Base-by-base conservation (phyloP, 1,140 invertebrate species). In the Holotrichia oblita region DNA sequence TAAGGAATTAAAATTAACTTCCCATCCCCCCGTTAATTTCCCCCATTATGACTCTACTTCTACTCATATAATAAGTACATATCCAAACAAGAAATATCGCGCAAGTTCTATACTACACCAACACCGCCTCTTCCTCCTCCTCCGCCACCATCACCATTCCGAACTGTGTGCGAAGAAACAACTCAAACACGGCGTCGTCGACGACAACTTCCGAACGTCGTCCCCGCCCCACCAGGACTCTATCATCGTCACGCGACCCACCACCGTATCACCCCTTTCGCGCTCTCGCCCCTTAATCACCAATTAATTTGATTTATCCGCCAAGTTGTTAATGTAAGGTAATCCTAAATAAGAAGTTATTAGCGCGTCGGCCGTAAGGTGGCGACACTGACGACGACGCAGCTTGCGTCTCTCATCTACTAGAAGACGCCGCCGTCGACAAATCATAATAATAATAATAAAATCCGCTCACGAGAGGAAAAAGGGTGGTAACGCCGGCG, bases 341-440 rank as follows among this genome's bases (percentile, higher is more conserved):
- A 64, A 64, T 64, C 61, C 61, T 64, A 64, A 64, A 64, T 64
- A 64, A 64, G 61, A 64, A 64, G 61, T 64, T 64, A 64, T 64
- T 64, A 64, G 61, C 61, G 12, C 44, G 61, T 64, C 61, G 61
- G 17, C 61, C 61, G 61, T 64, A 64, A 64, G 61, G 61, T 64
- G 61, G 61, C 61, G 61, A 64, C 17, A 64, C 61, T 64, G 61
- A 64, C 61, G 61, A 48, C 61, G 61, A 27, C 61, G 17, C 61
- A 64, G 61, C 61, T 27, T 64, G 61, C 61, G 17, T 20, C 61
- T 64, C n/a, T n/a, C 61, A 22, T 27, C 61, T n/a, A n/a, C n/a
- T 64, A 64, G 24, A 27, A 64, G 61, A 64, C 61, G 24, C n/a
- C n/a, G n/a, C 61, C 61, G 61, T 24, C 61, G 61, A 64, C 61